These are phyloP conservation scores for Drosophila kikkawai DNA, from an alignment of 1,140 invertebrate species.

Conservation along the genomic window DNA sequence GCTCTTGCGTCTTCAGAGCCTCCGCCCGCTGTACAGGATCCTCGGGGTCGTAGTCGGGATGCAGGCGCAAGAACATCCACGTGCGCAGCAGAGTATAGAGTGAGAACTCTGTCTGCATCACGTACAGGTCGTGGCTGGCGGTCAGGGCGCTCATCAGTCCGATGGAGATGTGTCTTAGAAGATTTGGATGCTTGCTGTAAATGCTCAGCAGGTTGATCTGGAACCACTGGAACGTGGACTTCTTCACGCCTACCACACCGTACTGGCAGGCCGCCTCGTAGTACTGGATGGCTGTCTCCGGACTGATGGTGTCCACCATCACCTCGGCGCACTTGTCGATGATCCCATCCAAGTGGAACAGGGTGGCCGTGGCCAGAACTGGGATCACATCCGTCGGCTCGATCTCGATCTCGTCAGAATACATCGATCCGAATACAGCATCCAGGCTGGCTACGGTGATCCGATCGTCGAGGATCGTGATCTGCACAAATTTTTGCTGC, in stretches of 20 bases:
- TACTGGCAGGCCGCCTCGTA: conserved; percentile 90
- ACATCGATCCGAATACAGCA: conserved; percentile 92
- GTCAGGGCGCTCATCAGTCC: conserved; percentile 90
- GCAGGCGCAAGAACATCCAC: conserved; percentile 88
- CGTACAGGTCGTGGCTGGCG: conserved; percentile 89
- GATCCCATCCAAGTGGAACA: conserved; percentile 91
- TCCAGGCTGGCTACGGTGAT: conserved; percentile 90
- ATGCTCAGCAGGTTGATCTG: conserved; percentile 89
- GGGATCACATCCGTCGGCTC: conserved; percentile 90
- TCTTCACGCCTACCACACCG: conserved; percentile 88
- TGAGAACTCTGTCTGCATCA: conserved; percentile 93
- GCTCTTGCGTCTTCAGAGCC: conserved; percentile 59
- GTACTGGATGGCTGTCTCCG: conserved; percentile 89
- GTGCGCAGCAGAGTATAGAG: conserved; percentile 90
- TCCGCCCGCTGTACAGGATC: conserved; percentile 62
- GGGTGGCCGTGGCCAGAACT: conserved; percentile 90
- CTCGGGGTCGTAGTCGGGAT: conserved; percentile 79
- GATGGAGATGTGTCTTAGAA: conserved; percentile 87
- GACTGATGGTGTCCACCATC: conserved; percentile 92
- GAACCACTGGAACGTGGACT: conserved; percentile 89
- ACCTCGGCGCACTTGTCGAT: conserved; percentile 91
- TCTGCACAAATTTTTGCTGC: conserved; percentile 88
- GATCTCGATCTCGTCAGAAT: conserved; percentile 91
- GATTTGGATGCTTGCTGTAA: conserved; percentile 86
- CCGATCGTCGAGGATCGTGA: conserved; percentile 91